Evolutionary conservation across 2,888 invertebrate genomes (phyloP).

Genomic region (Idaea biselata): DNA sequence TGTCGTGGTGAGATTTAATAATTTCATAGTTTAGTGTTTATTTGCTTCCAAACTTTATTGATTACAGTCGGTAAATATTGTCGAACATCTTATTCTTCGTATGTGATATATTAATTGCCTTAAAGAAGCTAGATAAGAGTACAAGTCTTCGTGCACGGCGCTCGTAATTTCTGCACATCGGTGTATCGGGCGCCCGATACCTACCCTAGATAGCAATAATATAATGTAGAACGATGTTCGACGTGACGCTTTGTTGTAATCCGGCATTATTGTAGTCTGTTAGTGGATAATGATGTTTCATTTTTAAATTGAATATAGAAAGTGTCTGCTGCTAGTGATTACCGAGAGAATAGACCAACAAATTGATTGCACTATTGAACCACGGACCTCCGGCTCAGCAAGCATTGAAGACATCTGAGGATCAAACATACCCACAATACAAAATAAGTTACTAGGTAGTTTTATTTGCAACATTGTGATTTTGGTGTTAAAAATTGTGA

Average conservation of each 20-base stretch:
- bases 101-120: slow-evolving; percentile 41
- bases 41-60: slow-evolving; percentile 45
- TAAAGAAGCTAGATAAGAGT: slow-evolving; percentile 33
- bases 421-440: slow-evolving; percentile 71
- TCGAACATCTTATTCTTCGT: slow-evolving; percentile 36
- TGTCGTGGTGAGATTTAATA: slow-evolving; percentile 93
- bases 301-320: slow-evolving; percentile 39
- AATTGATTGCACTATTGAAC: slow-evolving; percentile 65
- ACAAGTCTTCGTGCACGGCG: slow-evolving; percentile 43
- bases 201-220: slow-evolving; percentile 59
- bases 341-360: slow-evolving; percentile 55
- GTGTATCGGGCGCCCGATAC: slow-evolving; percentile 59
- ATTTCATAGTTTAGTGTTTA: slow-evolving; percentile 57
- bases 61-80: slow-evolving; percentile 38
- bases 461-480: slow-evolving; percentile 66
- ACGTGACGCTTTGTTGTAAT: slow-evolving; percentile 48
- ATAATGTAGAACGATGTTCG: slow-evolving; percentile 54
- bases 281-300: slow-evolving; percentile 22
- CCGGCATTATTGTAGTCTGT: slow-evolving; percentile 29
- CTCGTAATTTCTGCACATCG: slow-evolving; percentile 59
- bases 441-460: slow-evolving; percentile 69
- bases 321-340: slow-evolving; percentile 63
- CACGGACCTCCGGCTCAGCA: slow-evolving; percentile 87
- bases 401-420: slow-evolving; percentile 95
- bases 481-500: slow-evolving; percentile 66